Conservation (phyloP, 2,888 invertebrate species). For the Aquatica leii region DNA sequence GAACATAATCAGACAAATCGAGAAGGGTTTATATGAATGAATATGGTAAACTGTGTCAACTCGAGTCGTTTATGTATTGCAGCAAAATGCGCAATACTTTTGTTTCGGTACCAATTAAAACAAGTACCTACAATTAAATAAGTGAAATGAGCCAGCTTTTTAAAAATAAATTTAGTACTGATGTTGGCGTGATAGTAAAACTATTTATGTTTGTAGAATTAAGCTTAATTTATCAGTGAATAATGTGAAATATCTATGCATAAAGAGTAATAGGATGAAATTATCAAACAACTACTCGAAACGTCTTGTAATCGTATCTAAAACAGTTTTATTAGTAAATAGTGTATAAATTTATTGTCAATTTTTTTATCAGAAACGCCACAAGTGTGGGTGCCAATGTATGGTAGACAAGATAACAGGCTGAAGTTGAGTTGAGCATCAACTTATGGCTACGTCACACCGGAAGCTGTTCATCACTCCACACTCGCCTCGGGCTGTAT, state of each 20-base stretch:
- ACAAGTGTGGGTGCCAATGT: constrained; percentile 36
- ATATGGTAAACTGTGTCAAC: background rate
- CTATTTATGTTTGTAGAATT: too few species aligned
- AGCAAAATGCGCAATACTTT: too few species aligned
- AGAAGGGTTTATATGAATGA: background rate
- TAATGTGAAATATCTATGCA: background rate
- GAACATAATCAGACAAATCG: background rate
- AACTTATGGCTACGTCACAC: constrained; percentile 38
- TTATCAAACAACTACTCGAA: constrained; percentile 13
- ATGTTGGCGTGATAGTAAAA: too few species aligned
- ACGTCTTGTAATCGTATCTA: constrained; percentile 15
- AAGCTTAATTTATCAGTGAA: constrained; percentile 15
- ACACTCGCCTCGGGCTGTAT: constrained; percentile 56
- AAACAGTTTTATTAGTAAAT: constrained; percentile 23
- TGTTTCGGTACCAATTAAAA: too few species aligned
- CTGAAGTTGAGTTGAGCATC: constrained; percentile 25
- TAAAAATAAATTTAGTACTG: too few species aligned
- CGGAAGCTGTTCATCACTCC: constrained; percentile 47
- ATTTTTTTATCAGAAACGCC: constrained; percentile 24
- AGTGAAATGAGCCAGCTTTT: too few species aligned
- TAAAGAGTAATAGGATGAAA: constrained; percentile 6
- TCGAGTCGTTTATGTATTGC: too few species aligned
- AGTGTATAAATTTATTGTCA: constrained; percentile 25
- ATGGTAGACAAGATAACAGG: constrained; percentile 34
- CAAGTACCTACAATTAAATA: too few species aligned